Evolutionary conservation across 1,140 invertebrate genomes (phyloP), one percentile per base, ranked within the genome.

Genomic region (Musca domestica): DNA sequence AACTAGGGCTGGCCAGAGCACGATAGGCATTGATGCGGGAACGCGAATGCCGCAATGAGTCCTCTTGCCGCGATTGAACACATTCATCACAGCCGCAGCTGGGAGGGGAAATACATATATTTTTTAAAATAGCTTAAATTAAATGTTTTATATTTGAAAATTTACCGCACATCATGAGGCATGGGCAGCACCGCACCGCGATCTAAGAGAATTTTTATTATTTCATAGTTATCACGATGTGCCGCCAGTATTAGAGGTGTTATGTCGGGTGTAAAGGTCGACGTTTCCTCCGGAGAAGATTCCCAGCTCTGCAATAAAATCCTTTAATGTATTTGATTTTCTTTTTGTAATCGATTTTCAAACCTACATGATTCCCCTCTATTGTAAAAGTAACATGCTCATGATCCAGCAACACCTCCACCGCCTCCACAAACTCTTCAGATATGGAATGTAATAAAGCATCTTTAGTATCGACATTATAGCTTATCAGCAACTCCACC

Each of bases 361-460:
- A 12, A 86, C 90, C 88, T 84, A 94, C 92, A 80, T 93, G 91
- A 51, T 89, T 91, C 49, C 91, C 93, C n/a, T 88, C 87, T 68
- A 88, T 89, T 72, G 92, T 88, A 67, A 91, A 86, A 17, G 86
- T 88, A 10, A 79, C 72, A 75, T 97, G 92, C 81, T 98, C 95
- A 81, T 98, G 94, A 72, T 96, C 94, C 19, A 98, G 86, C 46
- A 99, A 85, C 54, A 98, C 90, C 83, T 98, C 96, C 1, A 98
- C 96, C 2, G 97, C 96, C 83, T 98, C 96, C 1, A 99, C 96
- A 82, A 98, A 98, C 83, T 99, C 95, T 82, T 98, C 96, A 66
- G 93, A 95, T 74, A 99, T 98, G 69, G 96, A 96, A 80, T 98
- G 96, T 64, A 98, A 86, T 14, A 98, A 87, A 0, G 96, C 95